phyloP scores from a whole-genome alignment of 2,113 vertebrate species.

The Macrotis lagotis region DNA sequence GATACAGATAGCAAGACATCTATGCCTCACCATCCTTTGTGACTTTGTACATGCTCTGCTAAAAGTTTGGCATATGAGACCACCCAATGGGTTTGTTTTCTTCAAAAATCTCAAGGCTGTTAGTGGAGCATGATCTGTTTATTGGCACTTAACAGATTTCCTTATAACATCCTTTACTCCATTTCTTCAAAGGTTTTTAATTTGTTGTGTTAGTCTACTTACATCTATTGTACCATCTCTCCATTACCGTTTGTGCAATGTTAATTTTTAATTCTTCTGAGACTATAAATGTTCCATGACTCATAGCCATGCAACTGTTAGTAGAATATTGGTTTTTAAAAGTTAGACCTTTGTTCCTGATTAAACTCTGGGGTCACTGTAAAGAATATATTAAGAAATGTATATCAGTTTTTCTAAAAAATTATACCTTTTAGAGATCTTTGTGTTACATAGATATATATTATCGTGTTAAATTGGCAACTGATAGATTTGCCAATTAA shows the following conservation, averaged over 20 bases:
- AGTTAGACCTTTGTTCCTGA: not conserved
- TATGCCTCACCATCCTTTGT: not conserved
- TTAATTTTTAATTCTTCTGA: not conserved
- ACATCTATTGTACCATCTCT: not conserved
- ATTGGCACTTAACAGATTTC: not conserved
- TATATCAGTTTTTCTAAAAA: not conserved
- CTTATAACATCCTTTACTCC: not conserved
- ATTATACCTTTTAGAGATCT: not conserved
- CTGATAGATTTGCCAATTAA: slow-evolving; percentile 6
- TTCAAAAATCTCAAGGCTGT: not conserved
- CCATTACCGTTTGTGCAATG: not conserved
- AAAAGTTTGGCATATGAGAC: not conserved
- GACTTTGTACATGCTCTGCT: not conserved
- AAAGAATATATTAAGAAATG: not conserved
- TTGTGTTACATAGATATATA: not conserved
- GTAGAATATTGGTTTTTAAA: not conserved
- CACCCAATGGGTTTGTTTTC: not conserved
- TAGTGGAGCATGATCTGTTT: not conserved
- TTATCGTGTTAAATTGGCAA: not conserved
- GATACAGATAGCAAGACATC: not conserved
- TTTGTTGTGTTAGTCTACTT: not conserved
- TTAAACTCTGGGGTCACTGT: not conserved
- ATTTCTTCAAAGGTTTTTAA: not conserved
- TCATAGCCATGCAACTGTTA: not conserved
- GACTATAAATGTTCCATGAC: not conserved